Evolutionary conservation across 2,888 invertebrate species (phyloP).

Genomic region (Lamproptera curius): DNA sequence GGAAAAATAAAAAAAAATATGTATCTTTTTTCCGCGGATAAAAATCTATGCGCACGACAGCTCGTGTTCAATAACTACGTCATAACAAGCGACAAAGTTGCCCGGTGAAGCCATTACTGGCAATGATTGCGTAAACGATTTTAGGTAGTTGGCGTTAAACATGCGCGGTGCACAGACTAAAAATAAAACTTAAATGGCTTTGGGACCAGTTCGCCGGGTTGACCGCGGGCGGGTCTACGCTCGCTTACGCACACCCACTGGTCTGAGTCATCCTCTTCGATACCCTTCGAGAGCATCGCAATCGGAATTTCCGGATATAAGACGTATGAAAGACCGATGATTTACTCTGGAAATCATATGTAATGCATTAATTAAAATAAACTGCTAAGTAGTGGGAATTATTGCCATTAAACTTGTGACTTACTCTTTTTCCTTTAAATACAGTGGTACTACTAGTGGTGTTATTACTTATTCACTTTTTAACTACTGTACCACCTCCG

Average conservation of each 20-base stretch:
- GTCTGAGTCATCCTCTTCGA: conserved; percentile 21
- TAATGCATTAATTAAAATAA: too few species aligned
- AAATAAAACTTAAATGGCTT: conserved; percentile 49
- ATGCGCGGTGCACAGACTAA: conserved; percentile 32
- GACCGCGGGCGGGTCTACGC: conserved; percentile 30
- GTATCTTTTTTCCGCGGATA: too few species aligned
- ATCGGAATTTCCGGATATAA: conserved; percentile 22
- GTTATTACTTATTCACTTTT: too few species aligned
- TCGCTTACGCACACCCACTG: conserved; percentile 18
- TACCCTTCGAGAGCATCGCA: conserved; percentile 13
- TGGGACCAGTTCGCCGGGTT: conserved; percentile 43
- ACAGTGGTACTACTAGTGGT: too few species aligned
- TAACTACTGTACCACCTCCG: too few species aligned
- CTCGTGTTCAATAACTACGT: not conserved
- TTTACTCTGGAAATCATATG: too few species aligned
- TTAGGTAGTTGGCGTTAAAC: conserved; percentile 26
- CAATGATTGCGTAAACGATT: conserved; percentile 14
- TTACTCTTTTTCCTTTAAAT: too few species aligned
- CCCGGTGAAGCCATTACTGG: not conserved
- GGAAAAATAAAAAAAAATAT: too few species aligned
- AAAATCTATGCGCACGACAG: too few species aligned
- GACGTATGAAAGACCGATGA: too few species aligned
- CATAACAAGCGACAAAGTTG: not conserved
- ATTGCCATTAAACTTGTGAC: too few species aligned
- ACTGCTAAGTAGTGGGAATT: too few species aligned